Evolutionary conservation across 53 echinoderm and acorn worm species (phyloP), one percentile per base, ranked within the genome.

Genomic region (Henricia sp.): DNA sequence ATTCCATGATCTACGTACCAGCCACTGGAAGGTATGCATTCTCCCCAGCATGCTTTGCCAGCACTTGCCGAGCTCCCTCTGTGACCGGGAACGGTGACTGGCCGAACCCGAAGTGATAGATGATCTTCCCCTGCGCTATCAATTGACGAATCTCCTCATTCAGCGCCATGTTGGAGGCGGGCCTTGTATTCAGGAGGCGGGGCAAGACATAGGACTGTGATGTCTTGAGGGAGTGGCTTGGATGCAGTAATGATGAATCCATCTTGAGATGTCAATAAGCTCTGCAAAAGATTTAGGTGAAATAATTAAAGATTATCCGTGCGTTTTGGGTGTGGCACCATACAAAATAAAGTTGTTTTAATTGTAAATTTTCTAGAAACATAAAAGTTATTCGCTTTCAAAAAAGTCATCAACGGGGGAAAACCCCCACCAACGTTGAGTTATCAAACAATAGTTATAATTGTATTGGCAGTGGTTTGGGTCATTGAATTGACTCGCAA

Each of bases 81-180:
- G 87, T 64, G 0, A 94, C 90, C n/a, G 96, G 96, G 55, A 96
- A 96, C 0, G 96, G 96, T 8, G 94, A 94, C 86, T 96, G 96
- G 24, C 96, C 96, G 83, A 96, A 96, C 16, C 85, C 96, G 43
- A 96, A 89, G 55, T 96, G 96, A 57, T 94, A 92, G 16, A 96
- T 70, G 32, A 89, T 73, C 25, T 89, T 23, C 1, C 96, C 96
- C 8, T 89, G 83, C 3, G 87, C 90, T 9, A 92, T 92, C 89
- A 89, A 56, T 67, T 96, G 91, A 50, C 82, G 57, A 14, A 96
- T 83, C 11, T 65, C 55, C 72, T 96, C 96, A 57, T 96, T 96
- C 68, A 89, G 90, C 20, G 92, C 89, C 67, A 96, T 70, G 68
- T 96, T 96, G 36, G 96, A 90, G 21, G 94, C 96, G 46, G 6